A percentile compares a stretch with the other conserved stretches of the same genome.
Evolutionary conservation across 2,113 vertebrate genomes (phyloP).

Genomic region (Colaptes auratus): DNA sequence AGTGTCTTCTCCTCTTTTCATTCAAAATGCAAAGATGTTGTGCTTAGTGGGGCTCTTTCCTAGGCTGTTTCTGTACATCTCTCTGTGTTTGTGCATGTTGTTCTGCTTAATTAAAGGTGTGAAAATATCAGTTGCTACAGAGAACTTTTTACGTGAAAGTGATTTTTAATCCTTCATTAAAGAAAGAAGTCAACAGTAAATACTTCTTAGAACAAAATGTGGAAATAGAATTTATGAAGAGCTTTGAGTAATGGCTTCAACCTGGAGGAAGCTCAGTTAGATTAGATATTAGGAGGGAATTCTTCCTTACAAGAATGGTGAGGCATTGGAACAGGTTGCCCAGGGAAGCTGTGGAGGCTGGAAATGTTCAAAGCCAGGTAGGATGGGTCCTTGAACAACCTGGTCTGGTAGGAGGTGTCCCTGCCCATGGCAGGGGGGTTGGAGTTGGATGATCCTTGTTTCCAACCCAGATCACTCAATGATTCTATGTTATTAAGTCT

Average conservation of each 20-base stretch:
- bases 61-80: background rate
- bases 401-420: no score
- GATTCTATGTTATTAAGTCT: background rate
- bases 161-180: background rate
- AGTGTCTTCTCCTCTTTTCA: no score
- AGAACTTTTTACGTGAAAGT: background rate
- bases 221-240: background rate
- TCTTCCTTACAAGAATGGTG: no score
- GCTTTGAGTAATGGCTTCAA: background rate
- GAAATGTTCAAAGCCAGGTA: no score
- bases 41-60: background rate
- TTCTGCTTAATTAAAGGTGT: constrained; percentile 12
- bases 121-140: background rate
- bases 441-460: no score
- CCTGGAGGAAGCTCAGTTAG: no score
- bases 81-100: background rate
- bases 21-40: background rate
- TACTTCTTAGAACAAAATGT: background rate
- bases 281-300: no score
- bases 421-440: no score
- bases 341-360: no score
- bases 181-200: background rate
- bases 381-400: no score
- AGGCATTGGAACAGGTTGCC: no score
- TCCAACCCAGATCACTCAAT: no score